Conservation (phyloP, 2,113 vertebrate species). For the Istiophorus platypterus region DNA sequence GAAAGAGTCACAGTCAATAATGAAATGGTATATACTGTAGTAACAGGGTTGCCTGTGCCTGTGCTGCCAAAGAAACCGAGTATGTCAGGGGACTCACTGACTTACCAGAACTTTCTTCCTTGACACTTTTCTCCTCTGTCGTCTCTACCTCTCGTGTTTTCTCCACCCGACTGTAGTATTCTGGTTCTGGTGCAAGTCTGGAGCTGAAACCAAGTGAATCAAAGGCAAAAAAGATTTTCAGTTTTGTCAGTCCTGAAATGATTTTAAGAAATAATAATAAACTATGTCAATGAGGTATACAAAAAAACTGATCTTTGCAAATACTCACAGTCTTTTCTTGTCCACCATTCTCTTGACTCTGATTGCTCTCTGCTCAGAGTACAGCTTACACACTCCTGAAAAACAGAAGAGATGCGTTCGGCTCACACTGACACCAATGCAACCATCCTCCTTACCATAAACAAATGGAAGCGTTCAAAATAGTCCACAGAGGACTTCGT, state of each 20-base stretch:
- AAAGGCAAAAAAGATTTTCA: neutral
- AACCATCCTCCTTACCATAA: neutral
- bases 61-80: neutral
- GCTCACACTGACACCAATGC: neutral
- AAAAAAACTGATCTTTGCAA: neutral
- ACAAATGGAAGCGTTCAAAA: neutral
- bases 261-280: neutral
- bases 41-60: neutral
- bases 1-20: neutral
- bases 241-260: neutral
- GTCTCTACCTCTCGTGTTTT: slow-evolving; percentile 69
- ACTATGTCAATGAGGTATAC: neutral
- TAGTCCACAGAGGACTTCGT: neutral
- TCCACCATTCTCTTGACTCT: slow-evolving; percentile 95
- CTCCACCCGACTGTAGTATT: slow-evolving; percentile 81
- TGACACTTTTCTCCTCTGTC: slow-evolving; percentile 81
- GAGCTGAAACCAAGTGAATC: slow-evolving; percentile 83
- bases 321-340: slow-evolving; percentile 96
- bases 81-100: neutral
- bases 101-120: slow-evolving; percentile 88
- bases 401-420: neutral
- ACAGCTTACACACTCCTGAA: slow-evolving; percentile 95
- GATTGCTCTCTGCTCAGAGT: slow-evolving; percentile 97
- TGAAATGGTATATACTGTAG: no score
- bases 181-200: slow-evolving; percentile 91